A percentile compares a stretch with the other conserved stretches of the same genome.
Conservation (phyloP, 2,888 invertebrate genomes). For the Criorhina ranunculi region DNA sequence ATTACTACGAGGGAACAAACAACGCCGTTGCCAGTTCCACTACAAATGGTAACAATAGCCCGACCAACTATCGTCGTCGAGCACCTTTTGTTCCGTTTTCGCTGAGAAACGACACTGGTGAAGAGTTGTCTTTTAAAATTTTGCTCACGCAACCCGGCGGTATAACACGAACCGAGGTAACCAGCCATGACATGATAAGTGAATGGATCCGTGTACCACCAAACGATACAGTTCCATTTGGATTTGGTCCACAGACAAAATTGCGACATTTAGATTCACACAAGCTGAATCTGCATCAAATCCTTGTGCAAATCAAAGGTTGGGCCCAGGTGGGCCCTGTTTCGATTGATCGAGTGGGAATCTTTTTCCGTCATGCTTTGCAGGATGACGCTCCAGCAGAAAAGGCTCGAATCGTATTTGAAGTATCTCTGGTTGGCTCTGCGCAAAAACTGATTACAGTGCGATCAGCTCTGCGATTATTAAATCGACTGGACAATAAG, state of each 20-base stretch:
- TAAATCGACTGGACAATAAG: conserved; percentile 90
- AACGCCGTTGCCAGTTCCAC: conserved; percentile 44
- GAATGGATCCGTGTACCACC: conserved; percentile 91
- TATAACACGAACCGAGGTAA: conserved; percentile 83
- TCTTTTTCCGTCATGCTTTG: conserved; percentile 92
- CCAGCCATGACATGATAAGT: conserved; percentile 80
- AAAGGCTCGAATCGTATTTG: conserved; percentile 94
- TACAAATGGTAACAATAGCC: conserved; percentile 64
- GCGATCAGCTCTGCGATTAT: conserved; percentile 93
- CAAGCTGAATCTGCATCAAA: conserved; percentile 92
- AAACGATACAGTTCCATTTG: conserved; percentile 93
- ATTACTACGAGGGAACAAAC: conserved; percentile 86
- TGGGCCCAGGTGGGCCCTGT: conserved; percentile 95
- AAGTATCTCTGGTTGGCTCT: conserved; percentile 95
- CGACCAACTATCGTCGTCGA: conserved; percentile 87
- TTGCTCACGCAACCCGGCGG: conserved; percentile 89
- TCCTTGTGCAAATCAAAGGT: conserved; percentile 94
- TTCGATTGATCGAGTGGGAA: conserved; percentile 97
- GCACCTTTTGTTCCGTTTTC: conserved; percentile 98
- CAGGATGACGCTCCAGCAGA: conserved; percentile 81
- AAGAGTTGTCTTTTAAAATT: conserved; percentile 93
- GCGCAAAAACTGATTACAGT: conserved; percentile 95
- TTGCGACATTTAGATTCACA: conserved; percentile 90
- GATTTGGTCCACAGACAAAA: conserved; percentile 92
- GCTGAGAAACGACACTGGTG: conserved; percentile 95